Percentiles rank a stretch among this genome's conserved stretches.
Evolutionary conservation across 2,888 invertebrate species (phyloP).

Genomic region (Cephus runcator): DNA sequence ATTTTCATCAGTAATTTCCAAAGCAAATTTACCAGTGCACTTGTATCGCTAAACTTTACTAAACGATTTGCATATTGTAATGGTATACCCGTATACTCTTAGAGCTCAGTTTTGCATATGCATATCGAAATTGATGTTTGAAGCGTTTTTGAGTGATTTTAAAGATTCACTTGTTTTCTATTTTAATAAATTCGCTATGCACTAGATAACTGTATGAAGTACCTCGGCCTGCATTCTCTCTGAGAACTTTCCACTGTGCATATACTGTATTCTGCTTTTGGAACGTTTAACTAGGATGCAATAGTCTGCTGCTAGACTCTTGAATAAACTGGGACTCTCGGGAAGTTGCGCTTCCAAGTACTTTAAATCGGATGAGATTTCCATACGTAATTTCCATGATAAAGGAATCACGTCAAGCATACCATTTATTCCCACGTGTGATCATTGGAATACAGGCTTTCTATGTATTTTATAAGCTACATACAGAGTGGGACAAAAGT

Average conservation of each 20-base stretch:
- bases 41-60: background rate
- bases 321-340: background rate
- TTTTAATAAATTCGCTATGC: background rate
- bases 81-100: background rate
- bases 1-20: conserved; percentile 60
- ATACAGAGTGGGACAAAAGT: background rate
- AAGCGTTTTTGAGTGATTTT: background rate
- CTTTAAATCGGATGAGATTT: background rate
- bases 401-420: background rate
- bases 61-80: background rate
- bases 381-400: background rate
- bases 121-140: background rate
- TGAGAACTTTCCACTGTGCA: background rate
- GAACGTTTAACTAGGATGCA: background rate
- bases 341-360: background rate
- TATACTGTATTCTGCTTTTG: background rate
- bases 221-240: background rate
- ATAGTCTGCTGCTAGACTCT: background rate
- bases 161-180: background rate
- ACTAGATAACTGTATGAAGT: background rate
- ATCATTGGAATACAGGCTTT: background rate
- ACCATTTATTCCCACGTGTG: background rate
- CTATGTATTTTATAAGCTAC: background rate
- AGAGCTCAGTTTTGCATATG: background rate
- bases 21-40: conserved; percentile 18